Evolutionary conservation across 2,113 vertebrate species (phyloP), one percentile per base, ranked within the genome.

Genomic region (Struthidea cinerea): DNA sequence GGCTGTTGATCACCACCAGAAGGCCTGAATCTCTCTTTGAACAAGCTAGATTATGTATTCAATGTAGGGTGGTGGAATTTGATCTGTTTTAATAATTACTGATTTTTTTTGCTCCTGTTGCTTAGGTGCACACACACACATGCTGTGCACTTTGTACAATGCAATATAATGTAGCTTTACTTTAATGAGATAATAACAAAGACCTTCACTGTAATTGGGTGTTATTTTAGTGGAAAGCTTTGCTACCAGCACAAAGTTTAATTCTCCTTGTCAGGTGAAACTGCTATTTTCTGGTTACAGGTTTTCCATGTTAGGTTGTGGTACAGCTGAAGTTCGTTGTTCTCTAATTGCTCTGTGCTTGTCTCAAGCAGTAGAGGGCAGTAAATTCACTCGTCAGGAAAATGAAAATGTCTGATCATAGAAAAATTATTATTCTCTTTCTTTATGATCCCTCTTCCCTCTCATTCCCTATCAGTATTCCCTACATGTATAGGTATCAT

Each of bases 291-390:
- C 10, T 26, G 53, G 44, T 37, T 52, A 22, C 24, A 18, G 20
- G 14, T 83, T 84, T 74, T 83, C 63, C 61, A 33, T 37, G 46
- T 20, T 41, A 64, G 50, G 18, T 44, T 64, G n/a, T 33, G 6
- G 78, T 64, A 33, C 32, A 27, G 59, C 52, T 84, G 52, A 67
- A 84, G 23, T 39, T 8, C 10, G 41, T 42, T 21, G 16, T 27
- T 60, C 20, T 20, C 56, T 23, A 9, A 13, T 11, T 32, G 49
- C 63, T 78, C 26, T 49, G 42, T 39, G 73, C 84, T 78, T 13
- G 16, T 68, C 22, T 76, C 14, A 37, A 75, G 39, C 98, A 97
- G 95, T 14, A 98, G 97, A 85, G 96, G 97, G 97, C 98, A 97
- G 96, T 82, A 68, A 90, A 91, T 63, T 32, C 89, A 33, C 59